Evolutionary conservation across 2,113 vertebrate genomes (phyloP), one percentile per base, ranked within the genome.

Genomic region (Apistogramma diplotaenia): DNA sequence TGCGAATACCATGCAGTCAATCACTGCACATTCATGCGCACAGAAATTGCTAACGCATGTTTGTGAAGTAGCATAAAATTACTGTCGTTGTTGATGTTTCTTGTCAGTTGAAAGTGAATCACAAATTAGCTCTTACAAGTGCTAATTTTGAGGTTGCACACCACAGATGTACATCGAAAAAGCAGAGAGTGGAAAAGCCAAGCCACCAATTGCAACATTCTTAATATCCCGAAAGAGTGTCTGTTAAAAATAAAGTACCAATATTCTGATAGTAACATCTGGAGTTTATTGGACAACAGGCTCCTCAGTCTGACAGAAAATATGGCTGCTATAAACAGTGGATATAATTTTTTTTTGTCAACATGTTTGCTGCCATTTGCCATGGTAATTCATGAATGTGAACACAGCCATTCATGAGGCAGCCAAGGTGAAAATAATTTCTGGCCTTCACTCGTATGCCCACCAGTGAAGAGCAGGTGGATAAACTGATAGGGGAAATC

Each of bases 41-140:
- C 53, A 60, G 16, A 59, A 61, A 76, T 12, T 57, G 59, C 54
- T 74, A 55, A 70, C 5, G 2, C 8, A 4, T 35, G 49, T 40
- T 75, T 87, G 55, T 83, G 49, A 92, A 85, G 76, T 72, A 71
- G 75, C 57, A 81, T 74, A 49, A 81, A 85, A 85, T 77, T 62
- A 73, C 53, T 58, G 8, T 58, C 61, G 54, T 51, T 83, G 77
- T 75, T 83, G 74, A 76, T 61, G 74, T 65, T 62, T 79, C 54
- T 75, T 81, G 55, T 87, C 74, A 78, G 54, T 61, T 72, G 59
- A 82, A 84, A 89, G 56, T 58, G 67, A 85, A 81, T 85, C 37
- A 23, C 31, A 86, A 84, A 86, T 89, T 73, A 86, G 25, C 46
- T 67, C 57, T 61, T 51, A 58, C 29, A 53, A 60, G 70, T 81